Evolutionary conservation across 2,888 invertebrate genomes (phyloP).

Genomic region (Oligia latruncula): DNA sequence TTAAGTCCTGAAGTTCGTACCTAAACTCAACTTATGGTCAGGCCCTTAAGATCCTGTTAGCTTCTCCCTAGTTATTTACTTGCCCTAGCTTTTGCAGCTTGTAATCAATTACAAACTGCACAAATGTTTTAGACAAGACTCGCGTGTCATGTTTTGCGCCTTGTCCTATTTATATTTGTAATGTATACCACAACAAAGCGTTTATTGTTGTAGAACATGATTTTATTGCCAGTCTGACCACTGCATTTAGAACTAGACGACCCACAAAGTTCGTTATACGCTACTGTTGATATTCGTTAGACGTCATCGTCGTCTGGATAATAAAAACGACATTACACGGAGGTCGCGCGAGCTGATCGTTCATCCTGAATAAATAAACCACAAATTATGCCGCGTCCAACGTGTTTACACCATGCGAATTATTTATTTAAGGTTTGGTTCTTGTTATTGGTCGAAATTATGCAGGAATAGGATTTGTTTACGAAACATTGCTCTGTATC

Average conservation of each 20-base stretch:
- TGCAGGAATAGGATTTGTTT: slow-evolving; percentile 37
- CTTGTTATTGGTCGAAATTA: slow-evolving; percentile 39
- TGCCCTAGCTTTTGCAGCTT: background rate
- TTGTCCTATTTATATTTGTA: slow-evolving; percentile 3
- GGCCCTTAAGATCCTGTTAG: background rate
- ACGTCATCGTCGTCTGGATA: slow-evolving; percentile 68
- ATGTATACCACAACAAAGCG: slow-evolving; percentile 43
- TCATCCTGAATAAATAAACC: slow-evolving; percentile 76
- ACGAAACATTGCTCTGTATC: slow-evolving; percentile 20
- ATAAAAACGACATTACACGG: slow-evolving; percentile 73
- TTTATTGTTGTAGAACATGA: slow-evolving; percentile 53
- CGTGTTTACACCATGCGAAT: slow-evolving; percentile 72
- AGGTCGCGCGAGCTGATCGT: slow-evolving; percentile 73
- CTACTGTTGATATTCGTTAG: slow-evolving; percentile 54
- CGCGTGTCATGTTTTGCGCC: background rate
- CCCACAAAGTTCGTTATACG: slow-evolving; percentile 55
- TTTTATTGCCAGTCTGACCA: slow-evolving; percentile 51
- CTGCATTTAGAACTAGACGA: slow-evolving; percentile 52
- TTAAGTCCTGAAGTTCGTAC: background rate
- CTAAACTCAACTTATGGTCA: background rate
- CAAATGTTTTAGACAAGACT: slow-evolving; percentile 3
- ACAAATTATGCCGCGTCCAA: slow-evolving; percentile 69
- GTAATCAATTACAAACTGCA: background rate
- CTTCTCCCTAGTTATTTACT: background rate
- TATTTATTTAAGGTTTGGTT: slow-evolving; percentile 63